These are phyloP conservation scores for Andrena minutula DNA, from an alignment of 2,888 invertebrate species.

Conservation along the genomic window DNA sequence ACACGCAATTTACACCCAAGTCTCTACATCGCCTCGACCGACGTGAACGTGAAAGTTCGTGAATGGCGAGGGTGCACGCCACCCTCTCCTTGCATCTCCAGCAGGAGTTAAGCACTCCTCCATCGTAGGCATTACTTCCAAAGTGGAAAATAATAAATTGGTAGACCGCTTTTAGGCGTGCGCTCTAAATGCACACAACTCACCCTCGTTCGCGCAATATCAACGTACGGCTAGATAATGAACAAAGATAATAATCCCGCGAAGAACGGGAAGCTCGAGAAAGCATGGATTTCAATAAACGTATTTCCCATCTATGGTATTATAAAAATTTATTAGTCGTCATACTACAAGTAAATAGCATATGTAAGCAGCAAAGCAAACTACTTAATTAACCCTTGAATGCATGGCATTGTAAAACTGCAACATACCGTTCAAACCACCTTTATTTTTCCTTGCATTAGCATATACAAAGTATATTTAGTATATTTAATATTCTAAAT, in stretches of 20 bases:
- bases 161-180: conserved; percentile 15
- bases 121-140: conserved; percentile 48
- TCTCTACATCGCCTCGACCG: conserved; percentile 29
- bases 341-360: background rate
- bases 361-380: background rate
- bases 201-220: background rate
- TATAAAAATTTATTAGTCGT: background rate
- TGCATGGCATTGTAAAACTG: too few relatives aligned
- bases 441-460: too few relatives aligned
- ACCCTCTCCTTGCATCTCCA: conserved; percentile 29
- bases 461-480: too few relatives aligned
- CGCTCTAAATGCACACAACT: conserved; percentile 22
- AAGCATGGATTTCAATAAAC: background rate
- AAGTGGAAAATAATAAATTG: conserved; percentile 64
- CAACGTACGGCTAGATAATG: conserved; percentile 5
- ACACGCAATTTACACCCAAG: conserved; percentile 55
- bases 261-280: background rate
- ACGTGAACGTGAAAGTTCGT: conserved; percentile 53
- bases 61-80: conserved; percentile 29
- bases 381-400: background rate
- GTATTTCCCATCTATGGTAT: background rate
- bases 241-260: background rate
- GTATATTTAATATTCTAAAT: too few relatives aligned
- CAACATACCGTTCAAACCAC: too few relatives aligned
- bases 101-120: conserved; percentile 42